These are phyloP conservation scores for Blastobasis adustella DNA, from an alignment of 2,888 invertebrate species.

Conservation along the genomic window DNA sequence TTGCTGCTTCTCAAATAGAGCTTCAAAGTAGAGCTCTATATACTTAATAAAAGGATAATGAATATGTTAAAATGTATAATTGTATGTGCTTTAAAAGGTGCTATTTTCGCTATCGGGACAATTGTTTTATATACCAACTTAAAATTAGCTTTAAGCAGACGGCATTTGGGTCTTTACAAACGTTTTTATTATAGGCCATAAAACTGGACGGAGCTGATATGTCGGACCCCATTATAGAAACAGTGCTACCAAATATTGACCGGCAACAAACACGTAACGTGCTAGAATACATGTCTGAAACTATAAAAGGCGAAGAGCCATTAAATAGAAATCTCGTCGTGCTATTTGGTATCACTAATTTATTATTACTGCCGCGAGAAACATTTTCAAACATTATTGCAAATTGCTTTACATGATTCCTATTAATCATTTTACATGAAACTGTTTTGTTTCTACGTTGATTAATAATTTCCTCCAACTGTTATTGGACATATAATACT, in stretches of 20 bases:
- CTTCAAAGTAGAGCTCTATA: neutral
- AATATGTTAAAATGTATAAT: too few relatives aligned
- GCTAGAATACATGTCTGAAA: slow-evolving; percentile 6
- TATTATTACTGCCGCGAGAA: too few relatives aligned
- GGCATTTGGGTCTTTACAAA: slow-evolving; percentile 34
- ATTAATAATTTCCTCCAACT: too few relatives aligned
- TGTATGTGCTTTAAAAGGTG: too few relatives aligned
- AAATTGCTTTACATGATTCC: too few relatives aligned
- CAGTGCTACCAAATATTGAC: slow-evolving; percentile 19
- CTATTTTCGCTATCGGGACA: too few relatives aligned
- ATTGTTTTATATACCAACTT: too few relatives aligned
- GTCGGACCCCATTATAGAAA: slow-evolving; percentile 9
- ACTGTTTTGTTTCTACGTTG: too few relatives aligned
- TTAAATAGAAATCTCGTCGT: slow-evolving; percentile 5
- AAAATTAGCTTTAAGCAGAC: slow-evolving; percentile 12
- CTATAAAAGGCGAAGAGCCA: slow-evolving; percentile 8
- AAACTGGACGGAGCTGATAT: slow-evolving; percentile 29
- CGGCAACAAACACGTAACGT: slow-evolving; percentile 4
- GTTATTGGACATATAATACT: too few relatives aligned
- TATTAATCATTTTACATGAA: too few relatives aligned
- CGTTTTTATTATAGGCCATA: slow-evolving; percentile 40
- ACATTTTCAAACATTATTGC: too few relatives aligned
- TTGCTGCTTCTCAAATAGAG: slow-evolving; percentile 10
- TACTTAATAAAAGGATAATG: too few relatives aligned
- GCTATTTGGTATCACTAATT: neutral